phyloP scores from a whole-genome alignment of 2,888 invertebrate genomes.

The Pantelozetes paolii region DNA sequence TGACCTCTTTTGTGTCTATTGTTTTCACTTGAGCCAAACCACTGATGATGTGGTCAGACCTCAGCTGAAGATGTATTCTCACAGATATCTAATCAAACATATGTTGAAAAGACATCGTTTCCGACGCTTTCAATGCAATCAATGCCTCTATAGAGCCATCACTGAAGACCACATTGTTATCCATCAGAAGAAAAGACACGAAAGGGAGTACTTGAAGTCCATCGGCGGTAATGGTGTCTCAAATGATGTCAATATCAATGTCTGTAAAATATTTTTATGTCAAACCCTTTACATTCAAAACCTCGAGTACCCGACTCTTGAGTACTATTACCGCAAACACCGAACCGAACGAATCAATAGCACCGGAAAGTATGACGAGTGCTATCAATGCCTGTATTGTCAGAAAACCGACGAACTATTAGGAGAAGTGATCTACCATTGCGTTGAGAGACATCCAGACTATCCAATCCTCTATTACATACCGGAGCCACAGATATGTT shows the following conservation, averaged over 20 bases:
- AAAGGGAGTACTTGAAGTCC: background rate
- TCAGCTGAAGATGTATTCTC: background rate
- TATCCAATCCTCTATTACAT: constrained; percentile 15
- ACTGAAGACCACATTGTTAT: constrained; percentile 24
- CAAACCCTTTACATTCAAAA: too few species aligned
- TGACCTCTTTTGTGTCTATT: background rate
- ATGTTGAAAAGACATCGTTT: constrained; percentile 19
- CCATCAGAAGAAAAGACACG: constrained; percentile 9
- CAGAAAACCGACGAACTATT: background rate
- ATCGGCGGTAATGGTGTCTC: background rate
- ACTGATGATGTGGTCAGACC: too few species aligned
- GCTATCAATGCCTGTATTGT: constrained; percentile 12
- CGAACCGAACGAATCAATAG: background rate
- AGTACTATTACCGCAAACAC: background rate
- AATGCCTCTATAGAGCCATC: constrained; percentile 34
- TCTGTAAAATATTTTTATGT: background rate
- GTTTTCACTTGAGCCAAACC: background rate
- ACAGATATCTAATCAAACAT: constrained; percentile 27
- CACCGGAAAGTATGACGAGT: background rate
- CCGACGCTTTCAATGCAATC: constrained; percentile 36
- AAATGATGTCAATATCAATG: background rate
- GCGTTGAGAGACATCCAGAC: constrained; percentile 4
- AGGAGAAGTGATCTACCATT: background rate
- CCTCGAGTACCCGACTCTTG: too few species aligned
- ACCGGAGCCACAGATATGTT: background rate